phyloP scores from a whole-genome alignment of 2,888 invertebrate species.

The Cordilura impudica region DNA sequence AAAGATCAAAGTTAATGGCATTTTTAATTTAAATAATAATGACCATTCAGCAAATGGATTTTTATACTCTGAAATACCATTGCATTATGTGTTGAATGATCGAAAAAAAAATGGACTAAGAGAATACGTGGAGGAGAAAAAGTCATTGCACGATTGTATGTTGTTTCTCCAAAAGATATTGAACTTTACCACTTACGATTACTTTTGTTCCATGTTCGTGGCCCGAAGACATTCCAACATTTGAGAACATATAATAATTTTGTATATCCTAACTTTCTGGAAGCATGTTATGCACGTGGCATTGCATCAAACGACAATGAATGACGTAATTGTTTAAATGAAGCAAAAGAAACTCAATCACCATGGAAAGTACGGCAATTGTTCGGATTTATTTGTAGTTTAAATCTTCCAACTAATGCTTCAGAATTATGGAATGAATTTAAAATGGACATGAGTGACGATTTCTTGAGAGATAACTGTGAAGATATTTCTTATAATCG shows the following conservation, averaged over 20 bases:
- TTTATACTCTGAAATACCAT: too few relatives aligned
- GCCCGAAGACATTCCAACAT: slow-evolving; percentile 17
- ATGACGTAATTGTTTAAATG: slow-evolving; percentile 50
- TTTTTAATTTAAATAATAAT: too few relatives aligned
- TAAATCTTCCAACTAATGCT: slow-evolving; percentile 11
- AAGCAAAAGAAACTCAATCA: slow-evolving; percentile 29
- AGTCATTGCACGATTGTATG: slow-evolving; percentile 49
- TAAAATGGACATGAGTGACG: slow-evolving; percentile 1
- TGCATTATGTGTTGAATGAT: too few relatives aligned
- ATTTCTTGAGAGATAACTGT: neutral
- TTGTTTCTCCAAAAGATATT: slow-evolving; percentile 50
- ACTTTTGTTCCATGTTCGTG: neutral
- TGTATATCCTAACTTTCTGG: slow-evolving; percentile 47
- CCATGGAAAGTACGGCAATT: slow-evolving; percentile 1
- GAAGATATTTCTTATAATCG: slow-evolving; percentile 9
- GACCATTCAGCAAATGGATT: too few relatives aligned
- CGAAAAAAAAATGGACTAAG: slow-evolving; percentile 1
- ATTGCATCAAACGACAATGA: slow-evolving; percentile 40
- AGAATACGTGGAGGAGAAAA: slow-evolving; percentile 48
- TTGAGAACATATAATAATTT: slow-evolving; percentile 12
- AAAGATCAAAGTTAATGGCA: too few relatives aligned
- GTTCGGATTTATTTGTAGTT: neutral
- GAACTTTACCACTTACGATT: slow-evolving; percentile 58
- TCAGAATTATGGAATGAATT: slow-evolving; percentile 1
- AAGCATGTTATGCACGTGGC: slow-evolving; percentile 7